Evolutionary conservation across 2,113 vertebrate genomes (phyloP).

Genomic region (Eurypyga helias): DNA sequence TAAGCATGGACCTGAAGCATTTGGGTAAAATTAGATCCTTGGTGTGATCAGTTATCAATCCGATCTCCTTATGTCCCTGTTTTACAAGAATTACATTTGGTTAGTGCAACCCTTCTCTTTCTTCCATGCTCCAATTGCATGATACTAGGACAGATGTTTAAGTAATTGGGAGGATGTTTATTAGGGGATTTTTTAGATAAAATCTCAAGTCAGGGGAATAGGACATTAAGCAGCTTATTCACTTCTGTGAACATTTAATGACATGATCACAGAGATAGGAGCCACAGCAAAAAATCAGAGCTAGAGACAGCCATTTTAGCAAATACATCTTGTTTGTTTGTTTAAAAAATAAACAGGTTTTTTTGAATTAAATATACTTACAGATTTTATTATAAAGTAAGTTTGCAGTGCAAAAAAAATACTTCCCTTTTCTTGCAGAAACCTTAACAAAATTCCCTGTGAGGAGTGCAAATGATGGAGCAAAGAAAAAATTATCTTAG

Average conservation of each 20-base stretch:
- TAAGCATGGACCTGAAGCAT: background rate
- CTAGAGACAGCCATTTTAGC: background rate
- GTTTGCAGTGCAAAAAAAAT: background rate
- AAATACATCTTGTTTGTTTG: background rate
- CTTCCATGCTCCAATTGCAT: background rate
- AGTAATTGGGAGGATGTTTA: conserved; percentile 9
- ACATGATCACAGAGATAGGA: background rate
- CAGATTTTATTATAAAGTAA: background rate
- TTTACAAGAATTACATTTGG: background rate
- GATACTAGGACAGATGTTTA: conserved; percentile 19
- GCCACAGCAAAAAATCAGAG: background rate
- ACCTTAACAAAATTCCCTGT: background rate
- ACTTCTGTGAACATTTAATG: background rate
- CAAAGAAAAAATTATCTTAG: background rate
- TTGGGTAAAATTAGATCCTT: background rate
- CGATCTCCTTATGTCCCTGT: background rate
- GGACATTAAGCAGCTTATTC: background rate
- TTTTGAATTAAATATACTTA: background rate
- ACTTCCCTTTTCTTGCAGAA: background rate
- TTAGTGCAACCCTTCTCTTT: conserved; percentile 1
- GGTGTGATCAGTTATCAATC: background rate
- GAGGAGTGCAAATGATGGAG: background rate
- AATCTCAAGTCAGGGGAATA: background rate
- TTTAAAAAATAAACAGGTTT: background rate
- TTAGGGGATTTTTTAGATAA: background rate